A percentile compares a stretch with the other conserved stretches of the same genome.
phyloP scores from a whole-genome alignment of 2,888 invertebrate genomes.

The Celastrina argiolus region DNA sequence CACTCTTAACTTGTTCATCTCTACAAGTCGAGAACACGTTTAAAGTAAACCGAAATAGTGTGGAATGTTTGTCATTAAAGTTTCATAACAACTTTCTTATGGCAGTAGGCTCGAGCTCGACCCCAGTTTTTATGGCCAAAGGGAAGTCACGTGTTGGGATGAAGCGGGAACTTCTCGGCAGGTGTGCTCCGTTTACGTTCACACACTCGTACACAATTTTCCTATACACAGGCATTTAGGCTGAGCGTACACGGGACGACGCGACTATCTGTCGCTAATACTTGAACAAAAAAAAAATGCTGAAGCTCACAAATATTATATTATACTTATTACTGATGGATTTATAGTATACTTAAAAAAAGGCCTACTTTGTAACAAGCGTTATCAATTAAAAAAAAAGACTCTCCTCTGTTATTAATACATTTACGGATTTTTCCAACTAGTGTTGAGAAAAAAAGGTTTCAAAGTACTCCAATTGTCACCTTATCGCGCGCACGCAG shows the following conservation, averaged over 20 bases:
- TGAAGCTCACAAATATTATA: too few relatives aligned
- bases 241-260: not conserved
- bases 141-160: conserved; percentile 23
- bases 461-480: too few relatives aligned
- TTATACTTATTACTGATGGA: too few relatives aligned
- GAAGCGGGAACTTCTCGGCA: conserved; percentile 36
- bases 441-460: too few relatives aligned
- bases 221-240: not conserved
- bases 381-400: too few relatives aligned
- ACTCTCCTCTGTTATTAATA: too few relatives aligned
- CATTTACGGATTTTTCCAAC: too few relatives aligned
- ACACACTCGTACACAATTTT: conserved; percentile 38
- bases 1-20: not conserved
- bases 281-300: too few relatives aligned
- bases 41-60: not conserved
- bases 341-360: too few relatives aligned
- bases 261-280: not conserved
- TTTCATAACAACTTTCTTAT: conserved; percentile 7
- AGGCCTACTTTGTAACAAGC: too few relatives aligned
- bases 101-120: not conserved
- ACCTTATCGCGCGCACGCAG: too few relatives aligned
- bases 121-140: conserved; percentile 1
- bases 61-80: not conserved
- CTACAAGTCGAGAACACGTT: not conserved
- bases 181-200: conserved; percentile 42